Conservation (phyloP, 2,797 vertebrate genomes). For the Mus caroli region DNA sequence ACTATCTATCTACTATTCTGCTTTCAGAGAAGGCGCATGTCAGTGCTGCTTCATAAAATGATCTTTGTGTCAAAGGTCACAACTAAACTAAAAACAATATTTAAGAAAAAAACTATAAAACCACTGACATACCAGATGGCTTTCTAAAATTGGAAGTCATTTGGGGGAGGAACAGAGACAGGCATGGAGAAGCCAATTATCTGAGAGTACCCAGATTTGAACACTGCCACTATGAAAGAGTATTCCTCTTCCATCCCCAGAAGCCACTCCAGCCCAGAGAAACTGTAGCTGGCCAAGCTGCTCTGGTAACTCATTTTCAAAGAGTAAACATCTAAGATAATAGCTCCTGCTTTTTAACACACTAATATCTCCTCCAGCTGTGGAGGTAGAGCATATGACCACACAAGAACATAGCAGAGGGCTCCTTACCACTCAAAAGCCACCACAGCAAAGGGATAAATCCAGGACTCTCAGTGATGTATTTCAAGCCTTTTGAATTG, state of each 20-base stretch:
- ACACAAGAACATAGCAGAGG: fast-evolving
- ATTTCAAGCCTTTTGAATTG: conserved; percentile 93
- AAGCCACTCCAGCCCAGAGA: neutral
- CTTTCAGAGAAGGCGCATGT: neutral
- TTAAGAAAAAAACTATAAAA: conserved; percentile 40
- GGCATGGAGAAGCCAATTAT: neutral
- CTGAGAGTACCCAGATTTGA: neutral
- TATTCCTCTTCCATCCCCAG: neutral
- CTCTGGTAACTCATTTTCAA: neutral
- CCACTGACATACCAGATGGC: neutral
- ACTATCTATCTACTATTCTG: neutral
- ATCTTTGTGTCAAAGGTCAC: neutral
- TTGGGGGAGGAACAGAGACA: neutral
- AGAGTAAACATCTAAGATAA: neutral
- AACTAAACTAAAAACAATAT: neutral
- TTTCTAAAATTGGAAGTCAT: neutral
- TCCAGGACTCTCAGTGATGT: conserved; percentile 92
- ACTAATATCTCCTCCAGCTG: neutral
- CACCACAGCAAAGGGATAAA: conserved; percentile 93
- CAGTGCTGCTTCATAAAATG: neutral
- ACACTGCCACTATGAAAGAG: neutral
- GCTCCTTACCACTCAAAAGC: conserved; percentile 93
- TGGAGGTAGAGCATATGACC: neutral
- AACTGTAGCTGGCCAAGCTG: neutral
- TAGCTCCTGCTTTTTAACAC: neutral